Conservation (phyloP, 2,113 vertebrate species). For the Pygoscelis adeliae region DNA sequence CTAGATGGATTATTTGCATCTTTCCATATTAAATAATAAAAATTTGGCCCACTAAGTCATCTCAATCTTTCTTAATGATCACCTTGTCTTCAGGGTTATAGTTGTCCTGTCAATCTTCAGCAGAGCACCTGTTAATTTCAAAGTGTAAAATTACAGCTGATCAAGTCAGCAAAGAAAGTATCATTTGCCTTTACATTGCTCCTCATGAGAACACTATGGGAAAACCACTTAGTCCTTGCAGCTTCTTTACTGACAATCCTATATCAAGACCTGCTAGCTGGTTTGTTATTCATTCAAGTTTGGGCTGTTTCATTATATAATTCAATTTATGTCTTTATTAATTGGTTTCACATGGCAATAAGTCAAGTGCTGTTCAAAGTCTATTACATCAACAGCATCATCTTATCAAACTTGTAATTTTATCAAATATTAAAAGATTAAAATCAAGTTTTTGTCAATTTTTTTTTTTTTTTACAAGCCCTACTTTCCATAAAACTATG, state of each 20-base stretch:
- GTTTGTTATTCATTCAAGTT: neutral
- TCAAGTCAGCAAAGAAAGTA: no score
- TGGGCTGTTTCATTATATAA: neutral
- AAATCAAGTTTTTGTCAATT: neutral
- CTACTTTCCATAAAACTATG: constrained; percentile 1
- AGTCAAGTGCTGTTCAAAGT: neutral
- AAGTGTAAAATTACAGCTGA: no score
- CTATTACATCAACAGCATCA: neutral
- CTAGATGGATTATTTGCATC: no score
- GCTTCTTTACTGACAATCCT: neutral
- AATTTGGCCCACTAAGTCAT: no score
- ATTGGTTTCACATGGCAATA: accelerated
- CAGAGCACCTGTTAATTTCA: no score
- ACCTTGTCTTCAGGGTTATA: no score
- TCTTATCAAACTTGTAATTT: neutral
- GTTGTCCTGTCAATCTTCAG: no score
- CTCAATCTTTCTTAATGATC: no score
- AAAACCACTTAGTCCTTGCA: neutral
- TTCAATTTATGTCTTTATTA: neutral
- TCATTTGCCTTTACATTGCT: no score
- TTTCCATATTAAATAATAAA: no score
- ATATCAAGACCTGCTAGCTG: neutral
- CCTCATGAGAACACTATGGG: no score
- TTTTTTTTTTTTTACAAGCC: constrained; percentile 17
- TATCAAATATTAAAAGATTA: neutral